Evolutionary conservation across 2,888 invertebrate genomes (phyloP).

Genomic region (Acleris literana): DNA sequence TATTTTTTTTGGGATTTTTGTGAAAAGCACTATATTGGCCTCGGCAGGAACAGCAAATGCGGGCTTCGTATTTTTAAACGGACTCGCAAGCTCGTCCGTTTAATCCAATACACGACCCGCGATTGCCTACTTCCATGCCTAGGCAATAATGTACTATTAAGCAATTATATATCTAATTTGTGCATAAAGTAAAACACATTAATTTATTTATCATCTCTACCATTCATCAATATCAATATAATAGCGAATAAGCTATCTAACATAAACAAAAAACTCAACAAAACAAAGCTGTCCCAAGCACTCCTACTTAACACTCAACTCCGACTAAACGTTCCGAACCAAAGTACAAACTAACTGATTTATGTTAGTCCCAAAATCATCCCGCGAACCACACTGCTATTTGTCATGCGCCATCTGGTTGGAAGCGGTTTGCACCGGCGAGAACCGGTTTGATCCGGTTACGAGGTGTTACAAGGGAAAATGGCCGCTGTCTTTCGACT

Average conservation of each 20-base stretch:
- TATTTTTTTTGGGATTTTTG: too few relatives aligned
- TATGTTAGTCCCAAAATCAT: slow-evolving; percentile 63
- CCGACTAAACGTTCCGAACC: slow-evolving; percentile 8
- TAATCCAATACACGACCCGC: too few relatives aligned
- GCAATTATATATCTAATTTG: too few relatives aligned
- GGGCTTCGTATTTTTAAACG: too few relatives aligned
- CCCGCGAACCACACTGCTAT: slow-evolving; percentile 59
- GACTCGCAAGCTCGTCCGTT: too few relatives aligned
- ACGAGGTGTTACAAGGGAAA: slow-evolving; percentile 33
- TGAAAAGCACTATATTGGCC: too few relatives aligned
- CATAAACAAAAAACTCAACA: background rate
- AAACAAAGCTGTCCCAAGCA: slow-evolving; percentile 3
- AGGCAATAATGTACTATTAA: too few relatives aligned
- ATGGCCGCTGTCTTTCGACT: slow-evolving; percentile 44
- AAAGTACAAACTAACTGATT: slow-evolving; percentile 45
- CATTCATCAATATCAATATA: background rate
- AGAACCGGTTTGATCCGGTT: slow-evolving; percentile 27
- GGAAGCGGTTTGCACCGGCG: slow-evolving; percentile 25
- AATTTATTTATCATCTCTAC: too few relatives aligned
- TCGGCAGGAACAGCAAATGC: too few relatives aligned
- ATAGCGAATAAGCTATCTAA: background rate
- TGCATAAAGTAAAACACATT: too few relatives aligned
- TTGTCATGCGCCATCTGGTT: slow-evolving; percentile 35
- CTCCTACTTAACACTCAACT: slow-evolving; percentile 6
- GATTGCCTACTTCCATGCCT: too few relatives aligned